Evolutionary conservation across 2,113 vertebrate species (phyloP).

Genomic region (Regulus satrapa): DNA sequence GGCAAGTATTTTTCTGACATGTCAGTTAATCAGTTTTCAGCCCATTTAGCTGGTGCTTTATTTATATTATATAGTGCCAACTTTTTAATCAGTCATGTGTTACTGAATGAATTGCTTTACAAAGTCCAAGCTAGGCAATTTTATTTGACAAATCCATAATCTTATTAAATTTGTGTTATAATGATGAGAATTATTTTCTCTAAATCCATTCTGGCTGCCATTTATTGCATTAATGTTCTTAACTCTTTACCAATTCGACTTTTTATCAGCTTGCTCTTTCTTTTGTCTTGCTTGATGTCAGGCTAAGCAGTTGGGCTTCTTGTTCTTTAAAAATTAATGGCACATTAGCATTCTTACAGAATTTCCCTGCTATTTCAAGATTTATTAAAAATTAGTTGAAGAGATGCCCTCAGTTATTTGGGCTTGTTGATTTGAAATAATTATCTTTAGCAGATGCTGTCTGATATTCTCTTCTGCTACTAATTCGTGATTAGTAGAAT

Average conservation of each 20-base stretch:
- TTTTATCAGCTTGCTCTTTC: not conserved
- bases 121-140: not conserved
- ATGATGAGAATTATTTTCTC: not conserved
- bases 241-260: not conserved
- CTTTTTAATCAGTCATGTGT: not conserved
- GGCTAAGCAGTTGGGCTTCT: not conserved
- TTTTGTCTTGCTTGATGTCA: not conserved
- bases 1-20: not conserved
- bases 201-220: not conserved
- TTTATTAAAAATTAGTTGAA: slow-evolving; percentile 36
- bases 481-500: not conserved
- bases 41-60: not conserved
- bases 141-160: not conserved
- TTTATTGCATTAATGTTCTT: not conserved
- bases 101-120: not conserved
- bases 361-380: slow-evolving; percentile 45
- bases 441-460: slow-evolving; percentile 11
- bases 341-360: not conserved
- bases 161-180: not conserved
- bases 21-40: not conserved
- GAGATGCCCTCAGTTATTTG: slow-evolving; percentile 10
- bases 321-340: slow-evolving; percentile 8
- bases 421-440: slow-evolving; percentile 15
- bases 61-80: not conserved
- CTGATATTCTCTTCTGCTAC: not conserved